phyloP scores from a whole-genome alignment of 2,113 vertebrate species.

The Macaca mulatta region DNA sequence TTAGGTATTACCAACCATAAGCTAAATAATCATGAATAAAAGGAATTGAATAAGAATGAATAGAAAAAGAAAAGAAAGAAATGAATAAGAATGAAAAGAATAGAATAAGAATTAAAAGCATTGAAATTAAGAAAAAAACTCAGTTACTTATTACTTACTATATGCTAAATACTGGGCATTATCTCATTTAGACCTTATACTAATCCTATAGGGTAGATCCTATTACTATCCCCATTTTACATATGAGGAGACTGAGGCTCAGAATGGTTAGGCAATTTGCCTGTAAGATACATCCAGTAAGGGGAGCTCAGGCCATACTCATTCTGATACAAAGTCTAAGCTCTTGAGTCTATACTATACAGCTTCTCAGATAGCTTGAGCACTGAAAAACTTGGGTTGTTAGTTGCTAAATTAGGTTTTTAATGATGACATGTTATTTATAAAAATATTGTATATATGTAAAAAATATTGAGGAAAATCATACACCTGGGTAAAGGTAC shows the following conservation, averaged over 20 bases:
- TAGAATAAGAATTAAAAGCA: background rate
- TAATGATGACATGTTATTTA: background rate
- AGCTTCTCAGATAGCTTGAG: background rate
- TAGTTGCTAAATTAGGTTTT: background rate
- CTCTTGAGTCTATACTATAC: background rate
- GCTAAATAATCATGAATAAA: background rate
- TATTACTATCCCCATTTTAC: background rate
- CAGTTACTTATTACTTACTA: background rate
- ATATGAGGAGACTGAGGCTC: background rate
- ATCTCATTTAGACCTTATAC: background rate
- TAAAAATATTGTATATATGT: background rate
- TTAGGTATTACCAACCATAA: background rate
- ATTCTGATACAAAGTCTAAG: background rate
- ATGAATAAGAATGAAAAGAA: no score
- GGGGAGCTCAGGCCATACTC: background rate
- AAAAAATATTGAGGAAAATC: background rate
- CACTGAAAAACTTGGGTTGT: background rate
- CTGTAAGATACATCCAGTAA: background rate
- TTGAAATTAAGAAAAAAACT: background rate
- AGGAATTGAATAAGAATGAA: background rate
- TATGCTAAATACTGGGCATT: background rate
- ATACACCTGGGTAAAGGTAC: background rate
- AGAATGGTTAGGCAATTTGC: background rate
- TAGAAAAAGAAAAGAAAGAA: no score
- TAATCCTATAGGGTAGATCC: background rate